Evolutionary conservation across 2,888 invertebrate genomes (phyloP), one percentile per base, ranked within the genome.

Genomic region (Galeruca laticollis): DNA sequence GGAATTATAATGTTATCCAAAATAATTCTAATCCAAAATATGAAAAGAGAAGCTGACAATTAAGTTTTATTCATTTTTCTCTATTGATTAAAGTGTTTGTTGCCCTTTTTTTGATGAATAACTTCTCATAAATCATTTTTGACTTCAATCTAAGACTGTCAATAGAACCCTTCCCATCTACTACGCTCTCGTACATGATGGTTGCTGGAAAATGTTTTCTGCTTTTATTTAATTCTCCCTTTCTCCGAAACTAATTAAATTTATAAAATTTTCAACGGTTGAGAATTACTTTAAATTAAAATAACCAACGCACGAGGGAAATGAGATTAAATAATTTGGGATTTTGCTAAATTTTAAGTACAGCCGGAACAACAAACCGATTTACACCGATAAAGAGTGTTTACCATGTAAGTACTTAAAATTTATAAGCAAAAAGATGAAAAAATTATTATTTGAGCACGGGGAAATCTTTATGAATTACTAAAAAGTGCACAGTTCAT

Each of bases 171-270:
- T 26, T 56, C 8, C 1, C n/a, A 4, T 56, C 33, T 15, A 31
- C 56, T n/a, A 33, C 18, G 40, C 15, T 20, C 40, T 26, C 26
- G 60, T 40, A n/a, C 43, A 43, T 20, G 51, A 31, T 63, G 52
- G 62, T 49, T 40, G 33, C 33, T 15, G 56, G 56, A 15, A 56
- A 56, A 56, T 56, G 56, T 35, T 63, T 63, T 63, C 47, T 56
- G 56, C 43, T 43, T n/a, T n/a, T n/a, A n/a, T 43, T 63, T 63
- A 52, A 37, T 63, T 63, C 52, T 18, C 63, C 54, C 56, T 56
- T 63, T 63, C 56, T 63, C 63, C 37, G 40, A 63, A 63, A 56
- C 63, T 63, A 63, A 63, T 63, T 63, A 63, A 13, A 40, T 63
- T 63, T 54, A 56, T 54, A 54, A 63, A 62, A 62, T 51, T 62